Base-by-base conservation (phyloP, 2,113 vertebrate genomes). In the Leiothrix lutea region DNA sequence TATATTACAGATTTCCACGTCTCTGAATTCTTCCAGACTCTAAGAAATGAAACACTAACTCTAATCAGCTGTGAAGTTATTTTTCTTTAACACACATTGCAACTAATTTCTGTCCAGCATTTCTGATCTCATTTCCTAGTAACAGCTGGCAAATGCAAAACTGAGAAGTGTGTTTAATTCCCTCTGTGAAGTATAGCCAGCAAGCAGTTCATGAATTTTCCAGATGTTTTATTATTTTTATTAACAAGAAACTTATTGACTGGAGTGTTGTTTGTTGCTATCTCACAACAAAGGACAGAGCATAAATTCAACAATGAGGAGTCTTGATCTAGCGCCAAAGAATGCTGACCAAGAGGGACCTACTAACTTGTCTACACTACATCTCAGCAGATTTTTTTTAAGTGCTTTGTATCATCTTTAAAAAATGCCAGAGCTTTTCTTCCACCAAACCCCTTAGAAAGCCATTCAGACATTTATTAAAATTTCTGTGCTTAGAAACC, bases 121-220 rank as follows among this genome's bases (percentile, higher is more conserved):
- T 87, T 83, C 67, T 96, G 79, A 92, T 80, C 58, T 88, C 70
- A 93, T 88, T 92, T 90, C 78, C 88, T 86, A 88, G 56, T 13
- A 73, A 74, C 47, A 88, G 38, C 62, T 94, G 79, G 35, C 24
- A 94, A 83, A 92, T 29, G 33, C 18, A 88, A 79, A 83, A 86
- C 21, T 45, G 71, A 92, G 66, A 71, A 75, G n/a, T 11, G 23
- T 2, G 1, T 36, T 77, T 90, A 64, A 85, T 75, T 33, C 62
- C 28, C 38, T 24, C 45, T 83, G 33, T 56, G 77, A 90, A 92
- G 31, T 21, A 57, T 6, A 65, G 71, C 71, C 90, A 92, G 54
- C 5, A 86, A 88, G 60, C 36, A 88, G 38, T 18, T 90, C 3
- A 50, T 36, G 19, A 70, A n/a, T 58, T 35, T 80, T 91, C 87